These are phyloP conservation scores for Blastobasis adustella DNA, from an alignment of 2,888 invertebrate species.

Conservation along the genomic window DNA sequence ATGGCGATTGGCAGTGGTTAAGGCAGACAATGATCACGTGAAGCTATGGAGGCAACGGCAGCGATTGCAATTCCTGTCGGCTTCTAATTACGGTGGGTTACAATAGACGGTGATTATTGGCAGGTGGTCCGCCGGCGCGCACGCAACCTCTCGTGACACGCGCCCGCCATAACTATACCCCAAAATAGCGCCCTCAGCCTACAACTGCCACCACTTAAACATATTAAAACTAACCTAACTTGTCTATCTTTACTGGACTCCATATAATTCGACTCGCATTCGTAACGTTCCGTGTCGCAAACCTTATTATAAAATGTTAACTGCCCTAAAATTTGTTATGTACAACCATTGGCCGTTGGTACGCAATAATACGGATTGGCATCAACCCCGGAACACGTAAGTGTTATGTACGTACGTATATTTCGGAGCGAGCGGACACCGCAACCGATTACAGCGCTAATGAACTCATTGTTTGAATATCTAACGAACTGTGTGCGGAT, in stretches of 20 bases:
- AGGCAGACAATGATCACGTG: no score
- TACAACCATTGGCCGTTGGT: conserved; percentile 7
- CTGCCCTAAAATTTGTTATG: conserved; percentile 6
- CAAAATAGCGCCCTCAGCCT: conserved; percentile 25
- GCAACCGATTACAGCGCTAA: conserved; percentile 62
- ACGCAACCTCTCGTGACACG: conserved; percentile 59
- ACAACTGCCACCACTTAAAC: conserved; percentile 40
- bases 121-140: conserved; percentile 42
- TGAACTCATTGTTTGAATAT: conserved; percentile 68
- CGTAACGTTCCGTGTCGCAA: not conserved
- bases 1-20: no score
- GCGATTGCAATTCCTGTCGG: conserved; percentile 36
- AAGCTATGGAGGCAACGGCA: conserved; percentile 11
- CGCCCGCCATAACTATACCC: conserved; percentile 16
- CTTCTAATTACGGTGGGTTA: conserved; percentile 41
- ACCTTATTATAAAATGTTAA: not conserved
- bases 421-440: conserved; percentile 34
- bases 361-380: conserved; percentile 14
- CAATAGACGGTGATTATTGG: conserved; percentile 51
- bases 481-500: conserved; percentile 59
- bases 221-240: conserved; percentile 29
- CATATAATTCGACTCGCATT: not conserved
- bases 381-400: conserved; percentile 1
- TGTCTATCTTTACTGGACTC: not conserved
- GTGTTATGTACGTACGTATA: not conserved